Evolutionary conservation across 2,888 invertebrate genomes (phyloP), one percentile per base, ranked within the genome.

Genomic region (Pseudanteris insignis): DNA sequence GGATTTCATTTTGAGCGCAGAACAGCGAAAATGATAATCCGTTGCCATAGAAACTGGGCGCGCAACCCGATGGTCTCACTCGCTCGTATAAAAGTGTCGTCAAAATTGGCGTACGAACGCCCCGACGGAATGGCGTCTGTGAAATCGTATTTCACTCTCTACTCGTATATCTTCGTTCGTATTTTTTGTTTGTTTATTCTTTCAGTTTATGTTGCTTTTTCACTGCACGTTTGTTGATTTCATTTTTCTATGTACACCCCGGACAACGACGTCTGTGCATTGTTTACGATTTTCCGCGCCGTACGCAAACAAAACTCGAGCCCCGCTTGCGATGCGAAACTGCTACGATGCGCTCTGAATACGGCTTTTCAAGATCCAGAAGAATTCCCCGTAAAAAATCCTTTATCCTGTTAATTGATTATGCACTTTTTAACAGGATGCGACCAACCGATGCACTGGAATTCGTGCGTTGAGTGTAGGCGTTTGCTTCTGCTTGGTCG

Each of bases 101-200:
- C 53, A 33, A 60, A 53, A 53, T 53, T 53, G 47, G 53, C 48
- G 37, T 48, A 50, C 33, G 50, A 44, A 58, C 43, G 34, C 43
- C 58, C 71, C 74, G 74, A 68, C 72, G 69, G 69, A 74, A 74
- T 74, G 74, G 74, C 74, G 74, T 66, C 67, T 69, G 70, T 64
- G 68, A 70, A 73, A 73, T 70, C 69, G 65, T 67, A 71, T 71
- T 73, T 72, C 69, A 67, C 70, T 10, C 9, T 30, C 12, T n/a
- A n/a, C 8, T 26, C 62, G 67, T 65, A 64, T 58, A 58, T 2
- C n/a, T 4, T 26, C 8, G 3, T 26, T 26, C 26, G 26, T 26
- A 2, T 26, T n/a, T n/a, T 26, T 26, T n/a, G n/a, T n/a, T n/a
- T n/a, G n/a, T n/a, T n/a, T n/a, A n/a, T n/a, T n/a, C n/a, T n/a